Evolutionary conservation across 2,797 vertebrate species (phyloP).

Genomic region (Alouatta caraya): DNA sequence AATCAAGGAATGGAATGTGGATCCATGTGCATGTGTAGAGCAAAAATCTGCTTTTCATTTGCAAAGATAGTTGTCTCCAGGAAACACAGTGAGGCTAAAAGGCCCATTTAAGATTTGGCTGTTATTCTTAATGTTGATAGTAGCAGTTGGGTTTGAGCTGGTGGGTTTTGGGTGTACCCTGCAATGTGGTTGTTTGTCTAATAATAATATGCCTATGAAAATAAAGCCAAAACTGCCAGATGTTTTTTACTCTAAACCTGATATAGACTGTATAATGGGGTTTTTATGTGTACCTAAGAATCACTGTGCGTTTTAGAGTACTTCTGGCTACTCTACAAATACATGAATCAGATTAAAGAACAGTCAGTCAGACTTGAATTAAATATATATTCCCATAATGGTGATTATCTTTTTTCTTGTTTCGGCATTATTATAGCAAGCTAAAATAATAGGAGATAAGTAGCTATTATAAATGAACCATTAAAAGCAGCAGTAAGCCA

Average conservation of each 20-base stretch:
- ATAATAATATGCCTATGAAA: background rate
- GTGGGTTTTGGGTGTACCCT: background rate
- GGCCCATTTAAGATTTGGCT: background rate
- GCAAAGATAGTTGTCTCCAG: background rate
- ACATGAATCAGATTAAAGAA: conserved; percentile 75
- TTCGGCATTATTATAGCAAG: conserved; percentile 75
- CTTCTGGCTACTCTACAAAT: conserved; percentile 68
- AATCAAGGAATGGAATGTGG: background rate
- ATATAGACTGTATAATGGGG: background rate
- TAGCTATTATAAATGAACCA: conserved; percentile 79
- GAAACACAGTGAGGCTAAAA: background rate
- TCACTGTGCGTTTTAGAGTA: conserved; percentile 47
- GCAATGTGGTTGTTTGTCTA: background rate
- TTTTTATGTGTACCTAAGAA: conserved; percentile 42
- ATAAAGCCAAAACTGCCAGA: background rate
- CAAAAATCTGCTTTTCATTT: conserved; percentile 3
- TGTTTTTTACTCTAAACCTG: conserved; percentile 20
- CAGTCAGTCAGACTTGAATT: conserved; percentile 73
- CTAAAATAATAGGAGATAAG: conserved; percentile 82
- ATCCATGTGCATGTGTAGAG: background rate
- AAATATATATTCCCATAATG: conserved; percentile 78
- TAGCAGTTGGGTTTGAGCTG: background rate
- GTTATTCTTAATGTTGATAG: background rate
- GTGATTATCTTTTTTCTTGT: conserved; percentile 74
- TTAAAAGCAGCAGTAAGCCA: conserved; percentile 79